Base-by-base conservation (phyloP, 2,888 invertebrate genomes). In the Glomeris marginata region DNA sequence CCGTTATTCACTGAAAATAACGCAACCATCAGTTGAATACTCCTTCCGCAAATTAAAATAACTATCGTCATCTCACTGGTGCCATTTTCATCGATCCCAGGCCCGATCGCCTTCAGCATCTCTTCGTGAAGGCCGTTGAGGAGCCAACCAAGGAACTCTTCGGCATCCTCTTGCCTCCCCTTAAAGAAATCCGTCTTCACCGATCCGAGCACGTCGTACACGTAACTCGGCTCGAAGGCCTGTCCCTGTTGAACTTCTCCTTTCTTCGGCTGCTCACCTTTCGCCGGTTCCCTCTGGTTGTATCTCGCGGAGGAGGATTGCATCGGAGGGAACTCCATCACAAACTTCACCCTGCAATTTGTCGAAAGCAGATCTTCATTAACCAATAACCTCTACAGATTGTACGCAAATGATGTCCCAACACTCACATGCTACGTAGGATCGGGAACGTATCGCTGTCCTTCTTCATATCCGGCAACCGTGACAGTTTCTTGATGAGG, bases 51-150 rank as follows among this genome's bases (percentile, higher is more conserved):
- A 40, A 40, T 40, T 40, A 11, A 40, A 15, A 40, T 40, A 40
- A 16, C 13, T 41, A 11, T 41, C 41, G 10, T 28, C 4, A 46
- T 21, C 35, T 38, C 2, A 34, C 22, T 41, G 41, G 41, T 34
- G 21, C 45, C 51, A 18, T 52, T 52, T 49, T 45, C 40, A 20
- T 16, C 13, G 2, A 10, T 16, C 21, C 35, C 13, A 34, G 37
- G 13, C 8, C 53, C 56, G 52, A 66, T 64, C 61, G 86, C 84
- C 74, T 90, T 87, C 2, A 88, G 74, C 90, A 95, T 92, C 72
- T 97, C 95, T 67, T 95, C 95, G 64, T 94, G 92, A 50, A 95
- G 76, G 22, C 86, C 86, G 69, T 94, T 95, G 21, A 97, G 74
- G 54, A 95, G 74, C 65, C 85, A 88, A 6, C 90, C 85, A 1